Evolutionary conservation across 2,113 vertebrate species (phyloP).

Genomic region (Urocynchramus pylzowi): DNA sequence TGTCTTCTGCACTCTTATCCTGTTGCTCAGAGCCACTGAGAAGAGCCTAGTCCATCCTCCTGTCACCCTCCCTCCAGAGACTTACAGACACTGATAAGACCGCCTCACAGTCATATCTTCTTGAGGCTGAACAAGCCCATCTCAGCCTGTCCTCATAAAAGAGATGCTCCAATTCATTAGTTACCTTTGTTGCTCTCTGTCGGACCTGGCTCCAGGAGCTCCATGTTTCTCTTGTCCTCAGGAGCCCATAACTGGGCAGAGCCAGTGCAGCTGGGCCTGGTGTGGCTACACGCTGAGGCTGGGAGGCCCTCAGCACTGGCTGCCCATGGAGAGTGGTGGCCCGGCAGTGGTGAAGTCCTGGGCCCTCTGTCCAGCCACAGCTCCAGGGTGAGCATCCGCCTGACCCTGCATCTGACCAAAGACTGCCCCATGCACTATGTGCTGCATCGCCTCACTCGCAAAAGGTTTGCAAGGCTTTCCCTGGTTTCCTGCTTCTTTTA

Average conservation of each 20-base stretch:
- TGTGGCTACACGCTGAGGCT: rapidly evolving
- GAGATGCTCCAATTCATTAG: not conserved
- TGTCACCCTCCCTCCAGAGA: no score
- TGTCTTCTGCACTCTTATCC: not conserved
- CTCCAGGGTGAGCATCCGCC: rapidly evolving
- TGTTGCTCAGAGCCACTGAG: not conserved
- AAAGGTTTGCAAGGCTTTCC: not conserved
- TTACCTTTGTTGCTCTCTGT: not conserved
- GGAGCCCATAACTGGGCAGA: rapidly evolving
- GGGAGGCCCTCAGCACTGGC: not conserved
- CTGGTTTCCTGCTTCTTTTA: not conserved
- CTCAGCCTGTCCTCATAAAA: not conserved
- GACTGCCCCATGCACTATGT: rapidly evolving
- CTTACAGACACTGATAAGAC: no score
- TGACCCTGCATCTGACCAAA: not conserved
- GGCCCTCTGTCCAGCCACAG: not conserved
- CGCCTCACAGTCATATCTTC: rapidly evolving
- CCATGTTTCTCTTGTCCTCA: no score
- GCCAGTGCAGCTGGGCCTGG: not conserved
- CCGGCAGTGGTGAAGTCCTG: no score
- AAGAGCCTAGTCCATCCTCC: no score
- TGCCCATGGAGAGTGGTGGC: rapidly evolving
- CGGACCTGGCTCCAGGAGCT: not conserved
- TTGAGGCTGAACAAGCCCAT: not conserved
- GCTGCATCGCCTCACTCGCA: rapidly evolving